Evolutionary conservation across 2,888 invertebrate species (phyloP).

Genomic region (Dolomedes plantarius): DNA sequence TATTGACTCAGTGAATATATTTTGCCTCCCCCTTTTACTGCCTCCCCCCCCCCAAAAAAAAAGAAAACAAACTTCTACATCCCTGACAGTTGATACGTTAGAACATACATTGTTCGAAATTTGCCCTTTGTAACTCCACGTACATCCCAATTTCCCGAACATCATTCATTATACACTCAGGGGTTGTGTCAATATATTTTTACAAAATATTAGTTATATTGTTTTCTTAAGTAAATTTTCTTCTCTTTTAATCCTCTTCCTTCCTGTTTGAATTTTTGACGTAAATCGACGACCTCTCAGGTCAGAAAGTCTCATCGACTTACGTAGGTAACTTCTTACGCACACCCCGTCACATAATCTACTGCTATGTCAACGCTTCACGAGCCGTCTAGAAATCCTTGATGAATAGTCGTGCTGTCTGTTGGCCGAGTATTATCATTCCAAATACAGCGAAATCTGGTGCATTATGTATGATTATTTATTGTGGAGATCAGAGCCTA

Average conservation of each 20-base stretch:
- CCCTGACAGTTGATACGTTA: too few species aligned
- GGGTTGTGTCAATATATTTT: too few species aligned
- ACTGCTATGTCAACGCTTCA: background rate
- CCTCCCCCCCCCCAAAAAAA: too few species aligned
- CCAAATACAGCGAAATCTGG: background rate
- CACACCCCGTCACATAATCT: constrained; percentile 14
- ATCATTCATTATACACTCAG: too few species aligned
- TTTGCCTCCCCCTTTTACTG: too few species aligned
- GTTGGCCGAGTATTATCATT: background rate
- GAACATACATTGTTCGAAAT: too few species aligned
- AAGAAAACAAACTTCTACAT: too few species aligned
- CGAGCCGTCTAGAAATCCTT: constrained; percentile 7
- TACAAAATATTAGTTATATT: background rate
- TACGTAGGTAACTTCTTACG: background rate
- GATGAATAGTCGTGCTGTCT: constrained; percentile 5
- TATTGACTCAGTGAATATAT: too few species aligned
- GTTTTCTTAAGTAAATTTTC: background rate
- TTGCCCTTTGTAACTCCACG: too few species aligned
- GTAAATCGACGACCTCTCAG: background rate
- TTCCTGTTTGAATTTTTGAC: background rate
- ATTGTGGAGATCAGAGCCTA: background rate
- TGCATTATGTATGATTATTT: constrained; percentile 4
- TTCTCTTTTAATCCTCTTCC: background rate
- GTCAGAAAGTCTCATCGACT: background rate
- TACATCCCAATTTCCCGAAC: too few species aligned